phyloP scores from a whole-genome alignment of 2,113 vertebrate genomes.

The Entomyzon cyanotis region DNA sequence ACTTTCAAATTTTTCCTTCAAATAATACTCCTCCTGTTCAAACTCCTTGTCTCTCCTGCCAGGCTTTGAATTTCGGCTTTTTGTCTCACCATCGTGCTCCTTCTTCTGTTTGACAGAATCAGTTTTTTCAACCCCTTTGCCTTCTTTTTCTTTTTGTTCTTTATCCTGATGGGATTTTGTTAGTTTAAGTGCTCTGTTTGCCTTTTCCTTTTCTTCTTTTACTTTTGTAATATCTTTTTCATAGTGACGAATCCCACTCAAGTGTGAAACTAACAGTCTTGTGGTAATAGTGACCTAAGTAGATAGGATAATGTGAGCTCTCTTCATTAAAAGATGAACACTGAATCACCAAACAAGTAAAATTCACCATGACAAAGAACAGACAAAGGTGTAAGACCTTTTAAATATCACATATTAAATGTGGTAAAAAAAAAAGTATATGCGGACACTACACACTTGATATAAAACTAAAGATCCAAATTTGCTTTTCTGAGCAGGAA shows the following conservation, averaged over 20 bases:
- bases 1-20: slow-evolving; percentile 90
- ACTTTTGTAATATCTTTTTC: slow-evolving; percentile 92
- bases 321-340: not conserved
- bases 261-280: slow-evolving; percentile 89
- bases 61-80: slow-evolving; percentile 57
- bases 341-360: not conserved
- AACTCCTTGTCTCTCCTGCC: slow-evolving; percentile 83
- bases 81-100: slow-evolving; percentile 64
- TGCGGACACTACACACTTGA: rapidly evolving
- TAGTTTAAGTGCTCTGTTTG: slow-evolving; percentile 76
- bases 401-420: not conserved
- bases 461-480: not conserved
- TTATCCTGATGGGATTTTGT: slow-evolving; percentile 59
- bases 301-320: not conserved
- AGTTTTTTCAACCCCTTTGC: slow-evolving; percentile 55
- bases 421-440: not conserved
- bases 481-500: not conserved
- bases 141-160: slow-evolving; percentile 67
- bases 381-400: not conserved
- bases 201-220: slow-evolving; percentile 87
- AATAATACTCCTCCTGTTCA: slow-evolving; percentile 91
- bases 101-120: slow-evolving; percentile 46
- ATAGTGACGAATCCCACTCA: slow-evolving; percentile 97
- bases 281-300: slow-evolving; percentile 88
- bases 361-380: not conserved